These are phyloP conservation scores for Drosophila kikkawai DNA, from an alignment of 1,140 invertebrate species.

Conservation along the genomic window DNA sequence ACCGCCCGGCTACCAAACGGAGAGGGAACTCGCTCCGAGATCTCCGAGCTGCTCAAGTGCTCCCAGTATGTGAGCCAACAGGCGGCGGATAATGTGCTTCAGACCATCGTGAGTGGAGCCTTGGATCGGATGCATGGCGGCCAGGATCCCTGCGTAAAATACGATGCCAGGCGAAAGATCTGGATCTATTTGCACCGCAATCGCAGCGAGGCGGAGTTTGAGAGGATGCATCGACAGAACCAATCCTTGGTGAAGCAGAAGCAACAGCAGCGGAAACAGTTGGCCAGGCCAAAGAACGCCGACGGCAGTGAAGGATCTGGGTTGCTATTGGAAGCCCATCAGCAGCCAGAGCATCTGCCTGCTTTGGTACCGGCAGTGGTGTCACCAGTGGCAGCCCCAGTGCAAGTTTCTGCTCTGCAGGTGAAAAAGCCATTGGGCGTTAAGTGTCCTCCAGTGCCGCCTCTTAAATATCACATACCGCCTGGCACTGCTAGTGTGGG, in stretches of 20 bases:
- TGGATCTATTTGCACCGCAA: conserved; percentile 96
- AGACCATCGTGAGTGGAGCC: conserved; percentile 95
- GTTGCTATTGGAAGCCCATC: background rate
- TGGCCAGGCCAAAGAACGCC: conserved; percentile 58
- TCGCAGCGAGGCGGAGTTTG: conserved; percentile 92
- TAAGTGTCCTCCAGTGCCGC: conserved; percentile 77
- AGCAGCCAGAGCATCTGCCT: conserved; percentile 28
- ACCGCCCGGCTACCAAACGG: conserved; percentile 96
- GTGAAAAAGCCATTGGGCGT: conserved; percentile 56
- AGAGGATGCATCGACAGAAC: conserved; percentile 86
- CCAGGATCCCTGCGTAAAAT: conserved; percentile 95
- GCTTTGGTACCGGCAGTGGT: conserved; percentile 69
- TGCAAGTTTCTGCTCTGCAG: conserved; percentile 20
- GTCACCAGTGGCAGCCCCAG: conserved; percentile 14
- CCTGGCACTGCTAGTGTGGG: conserved; percentile 25
- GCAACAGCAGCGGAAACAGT: conserved; percentile 66
- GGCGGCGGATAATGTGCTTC: conserved; percentile 90
- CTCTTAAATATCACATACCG: conserved; percentile 76
- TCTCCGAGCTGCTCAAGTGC: conserved; percentile 86
- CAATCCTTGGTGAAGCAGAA: conserved; percentile 78
- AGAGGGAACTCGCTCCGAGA: conserved; percentile 96
- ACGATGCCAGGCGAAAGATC: conserved; percentile 94
- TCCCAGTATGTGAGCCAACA: conserved; percentile 93
- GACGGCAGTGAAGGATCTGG: conserved; percentile 16
- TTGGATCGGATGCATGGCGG: conserved; percentile 95